These are phyloP conservation scores for Oryzias curvinotus DNA, from an alignment of 2,113 vertebrate genomes.

Conservation along the genomic window DNA sequence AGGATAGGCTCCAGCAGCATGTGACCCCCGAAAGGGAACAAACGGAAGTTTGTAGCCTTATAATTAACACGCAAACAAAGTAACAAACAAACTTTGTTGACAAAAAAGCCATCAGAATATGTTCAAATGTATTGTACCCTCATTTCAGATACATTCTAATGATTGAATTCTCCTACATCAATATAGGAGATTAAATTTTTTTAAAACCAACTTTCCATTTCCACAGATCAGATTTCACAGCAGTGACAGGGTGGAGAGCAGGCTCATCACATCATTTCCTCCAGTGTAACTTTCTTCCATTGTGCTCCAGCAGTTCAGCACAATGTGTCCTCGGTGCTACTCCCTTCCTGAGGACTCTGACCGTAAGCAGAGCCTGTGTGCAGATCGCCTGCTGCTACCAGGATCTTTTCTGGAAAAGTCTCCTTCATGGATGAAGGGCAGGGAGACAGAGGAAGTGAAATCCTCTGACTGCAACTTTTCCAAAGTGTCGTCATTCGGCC, in stretches of 20 bases:
- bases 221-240: conserved; percentile 26
- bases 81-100: too few species aligned
- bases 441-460: conserved; percentile 26
- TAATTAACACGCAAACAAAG: too few species aligned
- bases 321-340: conserved; percentile 46
- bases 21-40: too few species aligned
- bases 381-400: conserved; percentile 13
- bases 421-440: conserved; percentile 34
- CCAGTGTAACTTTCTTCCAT: conserved; percentile 48
- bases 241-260: conserved; percentile 16
- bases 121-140: too few species aligned
- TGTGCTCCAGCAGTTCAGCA: conserved; percentile 37
- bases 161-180: too few species aligned
- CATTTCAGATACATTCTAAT: too few species aligned
- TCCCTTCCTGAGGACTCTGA: conserved; percentile 58
- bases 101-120: too few species aligned
- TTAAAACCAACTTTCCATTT: neutral
- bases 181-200: neutral
- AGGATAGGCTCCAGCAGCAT: too few species aligned
- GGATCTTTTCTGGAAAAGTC: conserved; percentile 22
- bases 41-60: too few species aligned
- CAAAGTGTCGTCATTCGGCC: conserved; percentile 24
- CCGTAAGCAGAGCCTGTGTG: conserved; percentile 9
- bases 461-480: conserved; percentile 1
- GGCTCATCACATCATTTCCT: conserved; percentile 44